Percentiles rank a stretch among this genome's conserved stretches.
These are phyloP conservation scores for Cepaea nemoralis DNA, from an alignment of 1,140 invertebrate genomes.

Conservation along the genomic window DNA sequence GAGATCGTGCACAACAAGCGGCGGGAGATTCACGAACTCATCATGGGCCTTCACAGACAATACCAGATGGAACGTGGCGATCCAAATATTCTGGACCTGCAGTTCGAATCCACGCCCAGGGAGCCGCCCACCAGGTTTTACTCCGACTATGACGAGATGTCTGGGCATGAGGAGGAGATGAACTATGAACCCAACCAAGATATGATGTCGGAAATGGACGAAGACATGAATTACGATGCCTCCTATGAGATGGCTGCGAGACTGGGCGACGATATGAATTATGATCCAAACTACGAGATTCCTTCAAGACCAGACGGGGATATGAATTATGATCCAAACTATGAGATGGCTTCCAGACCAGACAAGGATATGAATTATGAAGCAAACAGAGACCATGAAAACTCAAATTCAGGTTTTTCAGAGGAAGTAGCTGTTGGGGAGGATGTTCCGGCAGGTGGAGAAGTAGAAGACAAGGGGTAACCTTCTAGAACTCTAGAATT, in stretches of 20 bases:
- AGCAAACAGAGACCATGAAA: slow-evolving; percentile 14
- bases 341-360: no score
- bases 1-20: slow-evolving; percentile 68
- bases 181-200: slow-evolving; percentile 3
- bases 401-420: slow-evolving; percentile 19
- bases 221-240: background rate
- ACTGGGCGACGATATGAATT: slow-evolving; percentile 2
- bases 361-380: background rate
- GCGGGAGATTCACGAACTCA: slow-evolving; percentile 68
- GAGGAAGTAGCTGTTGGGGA: background rate
- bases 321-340: slow-evolving; percentile 4
- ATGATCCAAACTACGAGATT: background rate
- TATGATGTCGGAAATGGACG: no score
- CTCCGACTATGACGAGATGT: background rate
- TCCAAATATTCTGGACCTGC: slow-evolving; percentile 2
- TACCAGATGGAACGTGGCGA: slow-evolving; percentile 35
- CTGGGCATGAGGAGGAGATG: no score
- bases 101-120: slow-evolving; percentile 20
- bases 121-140: slow-evolving; percentile 14
- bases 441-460: background rate
- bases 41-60: slow-evolving; percentile 63
- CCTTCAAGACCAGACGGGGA: no score
- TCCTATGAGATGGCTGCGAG: no score
- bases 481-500: no score
- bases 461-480: background rate